phyloP scores from a whole-genome alignment of 2,888 invertebrate genomes.

The Brachyptera risi region DNA sequence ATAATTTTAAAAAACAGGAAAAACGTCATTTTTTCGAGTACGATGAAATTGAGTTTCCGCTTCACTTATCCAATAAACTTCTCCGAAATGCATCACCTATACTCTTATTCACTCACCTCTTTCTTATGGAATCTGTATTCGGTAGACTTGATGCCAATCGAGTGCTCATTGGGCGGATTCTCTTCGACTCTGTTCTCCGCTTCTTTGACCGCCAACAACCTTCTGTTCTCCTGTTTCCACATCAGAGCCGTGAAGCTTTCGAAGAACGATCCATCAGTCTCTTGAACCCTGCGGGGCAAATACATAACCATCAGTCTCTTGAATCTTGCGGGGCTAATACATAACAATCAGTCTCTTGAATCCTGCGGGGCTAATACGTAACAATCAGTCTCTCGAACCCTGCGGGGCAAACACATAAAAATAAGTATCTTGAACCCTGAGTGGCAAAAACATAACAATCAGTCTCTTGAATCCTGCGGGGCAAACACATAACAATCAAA shows the following conservation, averaged over 20 bases:
- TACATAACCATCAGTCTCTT: too few species aligned
- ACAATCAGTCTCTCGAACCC: too few species aligned
- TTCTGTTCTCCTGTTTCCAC: conserved; percentile 87
- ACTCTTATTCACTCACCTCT: conserved; percentile 28
- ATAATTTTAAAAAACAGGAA: too few species aligned
- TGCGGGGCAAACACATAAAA: too few species aligned
- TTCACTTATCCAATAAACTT: too few species aligned
- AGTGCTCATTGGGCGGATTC: conserved; percentile 40
- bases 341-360: conserved; percentile 92
- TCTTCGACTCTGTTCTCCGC: conserved; percentile 50
- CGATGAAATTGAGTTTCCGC: too few species aligned
- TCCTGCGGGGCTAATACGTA: too few species aligned
- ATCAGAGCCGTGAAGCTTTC: conserved; percentile 89
- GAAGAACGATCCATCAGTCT: conserved; percentile 91
- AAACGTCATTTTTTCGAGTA: too few species aligned
- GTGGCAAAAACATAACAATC: too few species aligned
- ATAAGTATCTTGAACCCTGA: conserved; percentile 92
- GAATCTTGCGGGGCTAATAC: too few species aligned
- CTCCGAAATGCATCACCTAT: background rate
- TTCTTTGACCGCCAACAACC: conserved; percentile 71
- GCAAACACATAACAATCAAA: too few species aligned
- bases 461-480: too few species aligned
- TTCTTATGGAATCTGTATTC: conserved; percentile 37
- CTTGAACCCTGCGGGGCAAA: conserved; percentile 93
- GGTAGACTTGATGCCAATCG: conserved; percentile 40